phyloP scores from a whole-genome alignment of 1,140 invertebrate species.

The Nephila pilipes region DNA sequence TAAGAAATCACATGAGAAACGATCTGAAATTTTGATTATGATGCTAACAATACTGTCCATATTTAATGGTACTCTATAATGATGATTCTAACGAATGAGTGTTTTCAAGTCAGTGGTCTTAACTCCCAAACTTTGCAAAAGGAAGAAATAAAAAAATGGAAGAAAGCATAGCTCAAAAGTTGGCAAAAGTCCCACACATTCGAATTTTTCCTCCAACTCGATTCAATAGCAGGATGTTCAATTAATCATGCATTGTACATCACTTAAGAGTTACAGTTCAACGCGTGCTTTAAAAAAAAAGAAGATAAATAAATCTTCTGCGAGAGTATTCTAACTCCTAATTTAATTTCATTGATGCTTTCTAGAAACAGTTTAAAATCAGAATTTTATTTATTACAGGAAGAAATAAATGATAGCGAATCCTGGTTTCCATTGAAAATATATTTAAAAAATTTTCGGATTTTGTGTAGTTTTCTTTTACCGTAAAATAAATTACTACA shows the following conservation, averaged over 20 bases:
- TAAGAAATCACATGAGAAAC: slow-evolving; percentile 13
- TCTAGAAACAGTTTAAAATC: background rate
- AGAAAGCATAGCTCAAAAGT: background rate
- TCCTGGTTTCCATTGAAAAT: background rate
- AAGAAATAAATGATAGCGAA: background rate
- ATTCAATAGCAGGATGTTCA: background rate
- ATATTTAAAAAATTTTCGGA: background rate
- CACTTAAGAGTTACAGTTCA: background rate
- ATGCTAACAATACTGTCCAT: slow-evolving; percentile 60
- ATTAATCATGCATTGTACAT: slow-evolving; percentile 29
- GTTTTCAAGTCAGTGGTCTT: slow-evolving; percentile 8
- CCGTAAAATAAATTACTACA: background rate
- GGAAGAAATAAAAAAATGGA: background rate
- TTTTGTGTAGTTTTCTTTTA: background rate
- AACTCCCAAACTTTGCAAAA: background rate
- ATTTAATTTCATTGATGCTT: slow-evolving; percentile 37
- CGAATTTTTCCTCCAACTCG: background rate
- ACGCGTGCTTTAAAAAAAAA: background rate
- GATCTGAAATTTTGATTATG: slow-evolving; percentile 47
- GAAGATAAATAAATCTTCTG: slow-evolving; percentile 11
- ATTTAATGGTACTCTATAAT: slow-evolving; percentile 26
- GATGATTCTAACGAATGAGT: background rate
- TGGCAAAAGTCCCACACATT: slow-evolving; percentile 28
- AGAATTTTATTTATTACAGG: background rate
- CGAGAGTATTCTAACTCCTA: background rate